Evolutionary conservation across 1,140 invertebrate genomes (phyloP), one percentile per base, ranked within the genome.

Genomic region (Drosophila nannoptera): DNA sequence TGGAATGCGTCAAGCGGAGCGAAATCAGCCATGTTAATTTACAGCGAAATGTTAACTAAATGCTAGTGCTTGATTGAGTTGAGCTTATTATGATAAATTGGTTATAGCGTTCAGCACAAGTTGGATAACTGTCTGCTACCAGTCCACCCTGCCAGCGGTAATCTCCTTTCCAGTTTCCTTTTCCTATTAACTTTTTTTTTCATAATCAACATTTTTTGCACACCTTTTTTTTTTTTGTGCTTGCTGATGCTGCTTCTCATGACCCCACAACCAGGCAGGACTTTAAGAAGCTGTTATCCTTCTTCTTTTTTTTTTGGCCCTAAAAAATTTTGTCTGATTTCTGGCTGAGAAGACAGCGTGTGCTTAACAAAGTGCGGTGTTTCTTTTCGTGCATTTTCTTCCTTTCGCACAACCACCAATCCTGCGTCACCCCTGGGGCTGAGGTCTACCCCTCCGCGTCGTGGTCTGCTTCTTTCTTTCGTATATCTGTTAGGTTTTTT

Each of bases 401-500:
- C 54, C 69, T 55, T 63, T 75, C 59, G 45, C 61, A 56, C 45
- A 64, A 12, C 61, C 46, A 59, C 16, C 56, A 49, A 36, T 9
- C 43, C 43, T 36, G 62, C 43, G 48, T 52, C 60, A 73, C 66
- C 60, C 66, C 53, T 52, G 60, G 55, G 48, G 64, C 50, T 35
- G 43, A 40, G 11, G 38, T 49, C 22, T 38, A 38, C 52, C 46
- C 14, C 49, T 38, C 60, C 53, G 29, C 49, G 8, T 22, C 49
- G 8, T 22, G 32, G 32, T 33, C 40, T 59, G 14, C 16, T 60
- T 38, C 36, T 43, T 33, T 56, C 54, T 22, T 29, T 45, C 45
- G 56, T 48, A 33, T 64, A 49, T 53, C 58, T 65, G 58, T 67
- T 53, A 68, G 62, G 70, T 68, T 40, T 29, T 46, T 43, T 50